A percentile compares a stretch with the other conserved stretches of the same genome.
Conservation (phyloP, 1,140 invertebrate species). For the Caenorhabditis latens region DNA sequence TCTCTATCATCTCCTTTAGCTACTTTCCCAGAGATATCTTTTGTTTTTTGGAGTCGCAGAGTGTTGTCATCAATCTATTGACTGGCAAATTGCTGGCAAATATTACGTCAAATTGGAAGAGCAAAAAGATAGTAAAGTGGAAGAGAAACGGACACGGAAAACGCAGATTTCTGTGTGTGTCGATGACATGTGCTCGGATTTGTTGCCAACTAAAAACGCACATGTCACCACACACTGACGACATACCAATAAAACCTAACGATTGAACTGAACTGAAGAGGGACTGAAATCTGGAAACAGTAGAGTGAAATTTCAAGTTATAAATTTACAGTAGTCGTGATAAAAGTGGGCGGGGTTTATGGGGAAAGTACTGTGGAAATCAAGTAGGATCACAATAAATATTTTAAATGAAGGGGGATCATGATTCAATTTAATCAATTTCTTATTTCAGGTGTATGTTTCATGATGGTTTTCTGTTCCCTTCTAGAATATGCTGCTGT, state of each 20-base stretch:
- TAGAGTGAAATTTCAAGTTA: neutral
- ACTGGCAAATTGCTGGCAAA: conserved; percentile 49
- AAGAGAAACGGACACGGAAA: neutral
- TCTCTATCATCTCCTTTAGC: neutral
- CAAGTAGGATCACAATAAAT: too few species aligned
- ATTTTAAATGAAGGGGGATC: too few species aligned
- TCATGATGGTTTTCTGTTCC: conserved; percentile 72
- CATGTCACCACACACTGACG: conserved; percentile 43
- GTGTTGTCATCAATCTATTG: conserved; percentile 51
- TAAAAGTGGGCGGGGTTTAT: too few species aligned
- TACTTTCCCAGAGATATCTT: neutral
- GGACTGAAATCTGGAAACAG: neutral
- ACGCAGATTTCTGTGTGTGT: neutral
- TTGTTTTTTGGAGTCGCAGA: neutral
- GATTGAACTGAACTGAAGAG: conserved; percentile 2
- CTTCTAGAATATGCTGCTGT: conserved; percentile 71
- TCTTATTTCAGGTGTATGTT: conserved; percentile 66
- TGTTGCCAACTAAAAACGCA: conserved; percentile 51
- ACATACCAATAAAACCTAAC: conserved; percentile 38
- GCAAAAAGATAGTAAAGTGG: neutral
- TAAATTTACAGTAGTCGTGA: too few species aligned
- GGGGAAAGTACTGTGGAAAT: too few species aligned
- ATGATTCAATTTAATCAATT: neutral
- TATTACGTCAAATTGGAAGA: conserved; percentile 53
- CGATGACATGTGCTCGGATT: conserved; percentile 50